Evolutionary conservation across 2,888 invertebrate genomes (phyloP).

Genomic region (Heliconius charithonia): DNA sequence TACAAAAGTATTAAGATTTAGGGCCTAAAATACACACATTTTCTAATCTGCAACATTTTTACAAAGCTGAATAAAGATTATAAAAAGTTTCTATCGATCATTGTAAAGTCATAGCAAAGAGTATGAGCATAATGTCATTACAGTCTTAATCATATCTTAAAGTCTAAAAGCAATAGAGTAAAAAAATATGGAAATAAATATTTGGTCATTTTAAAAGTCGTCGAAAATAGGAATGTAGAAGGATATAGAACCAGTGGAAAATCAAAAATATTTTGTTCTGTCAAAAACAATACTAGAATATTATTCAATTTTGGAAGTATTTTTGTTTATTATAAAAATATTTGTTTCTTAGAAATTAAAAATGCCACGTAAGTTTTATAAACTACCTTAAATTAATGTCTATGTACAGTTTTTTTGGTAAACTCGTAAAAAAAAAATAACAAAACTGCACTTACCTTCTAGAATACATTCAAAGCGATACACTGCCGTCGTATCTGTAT

Average conservation of each 20-base stretch:
- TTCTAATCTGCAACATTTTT: constrained; percentile 10
- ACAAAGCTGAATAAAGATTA: constrained; percentile 14
- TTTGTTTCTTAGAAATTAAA: constrained; percentile 38
- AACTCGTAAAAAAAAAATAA: constrained; percentile 40
- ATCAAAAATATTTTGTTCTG: constrained; percentile 15
- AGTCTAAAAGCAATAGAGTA: constrained; percentile 43
- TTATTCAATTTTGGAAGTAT: constrained; percentile 6
- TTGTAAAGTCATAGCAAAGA: constrained; percentile 34
- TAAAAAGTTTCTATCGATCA: constrained; percentile 18
- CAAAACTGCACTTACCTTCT: constrained; percentile 31
- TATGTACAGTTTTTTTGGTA: constrained; percentile 45
- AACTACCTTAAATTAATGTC: constrained; percentile 35
- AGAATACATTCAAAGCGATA: constrained; percentile 37
- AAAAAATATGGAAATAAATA: constrained; percentile 40
- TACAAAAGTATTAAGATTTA: constrained; percentile 20
- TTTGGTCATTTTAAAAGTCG: constrained; percentile 41
- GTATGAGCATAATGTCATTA: constrained; percentile 44
- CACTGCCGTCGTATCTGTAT: constrained; percentile 29
- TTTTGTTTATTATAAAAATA: constrained; percentile 16
- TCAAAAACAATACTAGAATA: neutral
- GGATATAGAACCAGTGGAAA: constrained; percentile 22
- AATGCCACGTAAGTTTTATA: constrained; percentile 42
- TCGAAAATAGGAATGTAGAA: constrained; percentile 42
- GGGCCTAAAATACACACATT: constrained; percentile 10
- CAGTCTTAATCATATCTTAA: constrained; percentile 48